phyloP scores from a whole-genome alignment of 1,140 invertebrate genomes.

The Sminthurinus signatus region DNA sequence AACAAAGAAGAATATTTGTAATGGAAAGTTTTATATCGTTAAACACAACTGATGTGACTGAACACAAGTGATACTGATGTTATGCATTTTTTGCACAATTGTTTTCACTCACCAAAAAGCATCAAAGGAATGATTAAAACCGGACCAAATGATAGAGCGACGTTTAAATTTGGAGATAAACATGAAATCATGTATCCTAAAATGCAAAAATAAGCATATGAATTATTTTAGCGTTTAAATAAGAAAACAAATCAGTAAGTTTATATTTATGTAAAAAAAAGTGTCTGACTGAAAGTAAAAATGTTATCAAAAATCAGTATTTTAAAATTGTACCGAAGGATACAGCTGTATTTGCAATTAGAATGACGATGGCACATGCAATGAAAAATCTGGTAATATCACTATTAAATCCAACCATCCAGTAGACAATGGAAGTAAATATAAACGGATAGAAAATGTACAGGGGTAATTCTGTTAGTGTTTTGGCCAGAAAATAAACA shows the following conservation, averaged over 20 bases:
- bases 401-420: slow-evolving; percentile 74
- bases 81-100: no score
- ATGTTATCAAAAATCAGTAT: neutral
- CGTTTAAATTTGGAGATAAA: neutral
- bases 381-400: slow-evolving; percentile 63
- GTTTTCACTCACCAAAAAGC: slow-evolving; percentile 39
- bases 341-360: slow-evolving; percentile 82
- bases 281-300: no score
- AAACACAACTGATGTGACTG: no score
- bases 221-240: no score
- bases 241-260: slow-evolving; percentile 44
- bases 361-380: slow-evolving; percentile 61
- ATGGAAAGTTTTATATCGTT: no score
- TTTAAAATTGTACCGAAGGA: slow-evolving; percentile 66
- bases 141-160: slow-evolving; percentile 45
- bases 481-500: slow-evolving; percentile 88
- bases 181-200: slow-evolving; percentile 27
- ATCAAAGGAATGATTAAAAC: slow-evolving; percentile 52
- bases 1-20: neutral
- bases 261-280: slow-evolving; percentile 41
- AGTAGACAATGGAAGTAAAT: slow-evolving; percentile 80
- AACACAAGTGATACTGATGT: no score
- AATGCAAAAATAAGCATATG: slow-evolving; percentile 40
- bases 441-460: slow-evolving; percentile 63
- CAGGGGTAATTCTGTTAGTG: slow-evolving; percentile 75